A percentile compares a stretch with the other conserved stretches of the same genome.
These are phyloP conservation scores for Hypocryptadius cinnamomeus DNA, from an alignment of 2,113 vertebrate genomes.

Conservation along the genomic window DNA sequence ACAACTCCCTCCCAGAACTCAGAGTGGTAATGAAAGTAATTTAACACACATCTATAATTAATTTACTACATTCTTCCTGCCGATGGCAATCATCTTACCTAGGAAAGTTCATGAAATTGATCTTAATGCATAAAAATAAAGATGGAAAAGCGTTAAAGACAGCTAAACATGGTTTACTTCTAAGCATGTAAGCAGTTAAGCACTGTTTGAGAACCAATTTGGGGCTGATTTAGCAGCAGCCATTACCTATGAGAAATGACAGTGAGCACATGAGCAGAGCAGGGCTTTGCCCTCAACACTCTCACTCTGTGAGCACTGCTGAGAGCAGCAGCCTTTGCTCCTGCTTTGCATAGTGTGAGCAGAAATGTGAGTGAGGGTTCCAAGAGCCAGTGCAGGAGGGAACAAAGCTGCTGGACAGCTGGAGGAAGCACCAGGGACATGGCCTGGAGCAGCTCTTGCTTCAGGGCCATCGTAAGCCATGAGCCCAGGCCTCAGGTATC, in stretches of 20 bases:
- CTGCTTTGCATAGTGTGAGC: neutral
- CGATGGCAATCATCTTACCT: slow-evolving; percentile 65
- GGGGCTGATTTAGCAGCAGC: slow-evolving; percentile 54
- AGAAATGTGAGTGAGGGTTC: neutral
- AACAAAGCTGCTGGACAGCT: neutral
- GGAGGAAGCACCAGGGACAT: neutral
- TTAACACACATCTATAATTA: slow-evolving; percentile 97
- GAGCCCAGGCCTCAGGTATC: neutral
- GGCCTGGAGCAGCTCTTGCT: neutral
- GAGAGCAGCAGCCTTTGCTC: neutral
- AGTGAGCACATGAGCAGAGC: neutral
- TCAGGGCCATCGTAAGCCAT: neutral
- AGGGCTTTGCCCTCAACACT: neutral
- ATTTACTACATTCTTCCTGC: slow-evolving; percentile 78
- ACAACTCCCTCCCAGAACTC: slow-evolving; percentile 66
- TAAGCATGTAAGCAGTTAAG: slow-evolving; percentile 37
- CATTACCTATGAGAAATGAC: slow-evolving; percentile 21
- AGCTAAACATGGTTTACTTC: slow-evolving; percentile 43
- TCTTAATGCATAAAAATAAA: slow-evolving; percentile 59
- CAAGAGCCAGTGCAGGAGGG: neutral
- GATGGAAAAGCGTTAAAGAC: slow-evolving; percentile 42
- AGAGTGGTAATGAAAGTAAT: slow-evolving; percentile 90
- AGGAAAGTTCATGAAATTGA: slow-evolving; percentile 71
- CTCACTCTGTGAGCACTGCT: neutral
- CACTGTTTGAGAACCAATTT: slow-evolving; percentile 22